Percentiles rank a stretch among this genome's conserved stretches.
Conservation (phyloP, 2,888 invertebrate species). For the Scotopteryx bipunctaria region DNA sequence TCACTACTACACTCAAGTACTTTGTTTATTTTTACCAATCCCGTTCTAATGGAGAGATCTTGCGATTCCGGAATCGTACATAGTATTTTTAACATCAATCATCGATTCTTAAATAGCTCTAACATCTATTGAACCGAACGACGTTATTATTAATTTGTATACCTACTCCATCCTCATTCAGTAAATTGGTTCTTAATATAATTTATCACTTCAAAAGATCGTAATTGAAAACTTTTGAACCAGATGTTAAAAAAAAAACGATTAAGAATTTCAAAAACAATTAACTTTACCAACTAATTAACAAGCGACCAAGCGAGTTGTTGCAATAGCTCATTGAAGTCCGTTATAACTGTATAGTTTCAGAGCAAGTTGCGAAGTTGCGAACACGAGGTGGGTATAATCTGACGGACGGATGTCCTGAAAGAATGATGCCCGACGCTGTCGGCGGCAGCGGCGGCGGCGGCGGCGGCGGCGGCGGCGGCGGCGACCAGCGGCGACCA, state of each 20-base stretch:
- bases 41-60: constrained; percentile 32
- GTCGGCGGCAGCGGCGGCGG: constrained; percentile 37
- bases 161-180: constrained; percentile 4
- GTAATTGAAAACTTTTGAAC: no score
- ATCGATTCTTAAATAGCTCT: constrained; percentile 19
- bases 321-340: background rate
- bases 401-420: constrained; percentile 22
- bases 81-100: constrained; percentile 32
- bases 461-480: no score
- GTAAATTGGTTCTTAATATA: background rate
- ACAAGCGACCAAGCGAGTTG: background rate
- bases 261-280: background rate
- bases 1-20: constrained; percentile 13
- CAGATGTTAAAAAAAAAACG: background rate
- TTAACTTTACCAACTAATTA: background rate
- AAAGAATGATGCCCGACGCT: constrained; percentile 9
- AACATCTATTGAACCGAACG: constrained; percentile 23
- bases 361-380: background rate
- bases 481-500: constrained; percentile 46
- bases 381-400: background rate
- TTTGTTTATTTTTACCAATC: constrained; percentile 30
- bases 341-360: no score
- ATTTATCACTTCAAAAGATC: no score
- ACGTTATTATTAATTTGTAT: constrained; percentile 13
- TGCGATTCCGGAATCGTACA: constrained; percentile 30